These are phyloP conservation scores for Prunella himalayana DNA, from an alignment of 2,113 vertebrate genomes.

Conservation along the genomic window DNA sequence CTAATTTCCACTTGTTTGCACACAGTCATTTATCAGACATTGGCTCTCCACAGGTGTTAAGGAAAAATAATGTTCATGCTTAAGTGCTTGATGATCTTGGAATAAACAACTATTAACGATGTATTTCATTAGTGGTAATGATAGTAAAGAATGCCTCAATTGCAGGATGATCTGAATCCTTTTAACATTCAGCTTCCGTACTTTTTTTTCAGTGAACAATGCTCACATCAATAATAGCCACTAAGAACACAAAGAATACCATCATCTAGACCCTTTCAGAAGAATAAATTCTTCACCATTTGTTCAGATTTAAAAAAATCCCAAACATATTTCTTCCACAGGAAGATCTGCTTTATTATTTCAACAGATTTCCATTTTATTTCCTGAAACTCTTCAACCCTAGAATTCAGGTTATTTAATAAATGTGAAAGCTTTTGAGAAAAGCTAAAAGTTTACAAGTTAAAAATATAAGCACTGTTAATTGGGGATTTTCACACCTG, in stretches of 20 bases:
- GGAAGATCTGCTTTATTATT: not conserved
- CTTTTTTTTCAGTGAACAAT: not conserved
- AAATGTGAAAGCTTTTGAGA: not conserved
- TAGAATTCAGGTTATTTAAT: not conserved
- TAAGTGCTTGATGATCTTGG: conserved; percentile 7
- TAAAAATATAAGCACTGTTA: not conserved
- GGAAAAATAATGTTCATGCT: not conserved
- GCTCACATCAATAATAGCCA: not conserved
- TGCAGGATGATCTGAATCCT: not conserved
- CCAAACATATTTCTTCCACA: rapidly evolving
- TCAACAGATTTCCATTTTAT: not conserved
- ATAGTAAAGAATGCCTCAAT: not conserved
- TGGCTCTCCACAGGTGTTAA: not conserved
- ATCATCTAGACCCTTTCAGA: not conserved
- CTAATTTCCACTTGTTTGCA: conserved; percentile 26
- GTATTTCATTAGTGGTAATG: not conserved
- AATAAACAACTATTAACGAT: conserved; percentile 15
- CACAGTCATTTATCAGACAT: not conserved
- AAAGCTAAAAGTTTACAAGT: not conserved
- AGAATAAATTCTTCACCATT: not conserved
- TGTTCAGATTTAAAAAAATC: not conserved
- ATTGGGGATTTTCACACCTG: not conserved
- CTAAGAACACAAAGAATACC: not conserved
- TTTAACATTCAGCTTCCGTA: not conserved
- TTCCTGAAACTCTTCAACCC: not conserved